These are phyloP conservation scores for Lucinisca nassula DNA, from an alignment of 2,888 invertebrate species.

Conservation along the genomic window DNA sequence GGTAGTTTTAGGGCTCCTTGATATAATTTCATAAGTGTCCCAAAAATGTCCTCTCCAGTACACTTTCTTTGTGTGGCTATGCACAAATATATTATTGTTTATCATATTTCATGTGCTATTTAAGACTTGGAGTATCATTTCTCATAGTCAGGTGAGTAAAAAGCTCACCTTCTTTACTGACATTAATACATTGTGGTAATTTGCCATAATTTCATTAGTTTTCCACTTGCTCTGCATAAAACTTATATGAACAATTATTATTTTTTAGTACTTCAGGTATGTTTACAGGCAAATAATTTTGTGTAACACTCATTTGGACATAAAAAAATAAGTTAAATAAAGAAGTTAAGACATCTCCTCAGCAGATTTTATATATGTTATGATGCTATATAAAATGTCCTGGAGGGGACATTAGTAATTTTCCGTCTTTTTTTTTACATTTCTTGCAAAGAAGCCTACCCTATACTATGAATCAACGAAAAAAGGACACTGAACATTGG, in stretches of 20 bases:
- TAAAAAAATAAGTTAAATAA: neutral
- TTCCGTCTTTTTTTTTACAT: neutral
- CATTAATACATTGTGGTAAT: neutral
- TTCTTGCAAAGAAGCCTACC: neutral
- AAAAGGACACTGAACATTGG: neutral
- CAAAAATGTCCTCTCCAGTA: constrained; percentile 5
- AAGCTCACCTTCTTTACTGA: neutral
- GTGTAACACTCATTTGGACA: neutral
- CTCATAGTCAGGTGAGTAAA: neutral
- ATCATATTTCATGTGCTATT: neutral
- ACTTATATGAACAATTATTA: neutral
- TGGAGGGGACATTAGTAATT: constrained; percentile 1
- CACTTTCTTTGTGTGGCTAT: neutral
- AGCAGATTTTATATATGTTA: neutral
- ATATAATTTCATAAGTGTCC: neutral
- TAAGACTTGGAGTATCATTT: neutral
- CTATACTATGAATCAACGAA: neutral
- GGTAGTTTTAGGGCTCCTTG: neutral
- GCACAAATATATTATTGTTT: neutral
- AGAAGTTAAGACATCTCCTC: neutral
- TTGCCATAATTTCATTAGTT: neutral
- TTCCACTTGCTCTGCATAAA: neutral
- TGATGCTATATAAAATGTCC: neutral
- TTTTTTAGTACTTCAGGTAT: neutral
- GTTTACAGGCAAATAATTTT: neutral